A percentile compares a stretch with the other conserved stretches of the same genome.
Conservation (phyloP, 2,888 invertebrate genomes). For the Idaea straminata region DNA sequence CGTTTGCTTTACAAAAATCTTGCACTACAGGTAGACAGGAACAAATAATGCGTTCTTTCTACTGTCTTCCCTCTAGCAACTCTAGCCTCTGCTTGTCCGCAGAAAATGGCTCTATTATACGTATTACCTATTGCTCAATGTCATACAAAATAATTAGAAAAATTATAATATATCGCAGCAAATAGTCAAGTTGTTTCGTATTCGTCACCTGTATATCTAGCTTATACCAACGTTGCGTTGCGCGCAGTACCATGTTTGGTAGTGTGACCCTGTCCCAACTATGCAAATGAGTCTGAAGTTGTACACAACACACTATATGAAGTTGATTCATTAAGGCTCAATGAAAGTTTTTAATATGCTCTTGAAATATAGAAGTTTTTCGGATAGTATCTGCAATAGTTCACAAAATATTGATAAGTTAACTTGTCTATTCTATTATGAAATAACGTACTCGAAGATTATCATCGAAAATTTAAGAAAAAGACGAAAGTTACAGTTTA, state of each 20-base stretch:
- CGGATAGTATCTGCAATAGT: too few relatives aligned
- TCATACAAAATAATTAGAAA: background rate
- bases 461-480: background rate
- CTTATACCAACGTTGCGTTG: background rate
- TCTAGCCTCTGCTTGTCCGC: too few relatives aligned
- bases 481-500: background rate
- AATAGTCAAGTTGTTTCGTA: background rate
- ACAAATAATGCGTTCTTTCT: too few relatives aligned
- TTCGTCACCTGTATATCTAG: background rate
- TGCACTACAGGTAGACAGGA: too few relatives aligned
- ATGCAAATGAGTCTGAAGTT: conserved; percentile 8
- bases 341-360: background rate
- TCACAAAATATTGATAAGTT: too few relatives aligned
- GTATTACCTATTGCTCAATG: too few relatives aligned
- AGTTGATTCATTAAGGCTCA: conserved; percentile 19
- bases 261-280: conserved; percentile 32
- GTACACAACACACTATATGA: background rate
- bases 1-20: too few relatives aligned
- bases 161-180: background rate
- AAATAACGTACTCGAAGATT: background rate
- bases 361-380: too few relatives aligned
- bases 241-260: conserved; percentile 25
- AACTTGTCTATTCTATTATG: background rate
- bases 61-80: too few relatives aligned
- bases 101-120: too few relatives aligned